phyloP scores from a whole-genome alignment of 1,140 invertebrate species.

The Phocides pigmalion region DNA sequence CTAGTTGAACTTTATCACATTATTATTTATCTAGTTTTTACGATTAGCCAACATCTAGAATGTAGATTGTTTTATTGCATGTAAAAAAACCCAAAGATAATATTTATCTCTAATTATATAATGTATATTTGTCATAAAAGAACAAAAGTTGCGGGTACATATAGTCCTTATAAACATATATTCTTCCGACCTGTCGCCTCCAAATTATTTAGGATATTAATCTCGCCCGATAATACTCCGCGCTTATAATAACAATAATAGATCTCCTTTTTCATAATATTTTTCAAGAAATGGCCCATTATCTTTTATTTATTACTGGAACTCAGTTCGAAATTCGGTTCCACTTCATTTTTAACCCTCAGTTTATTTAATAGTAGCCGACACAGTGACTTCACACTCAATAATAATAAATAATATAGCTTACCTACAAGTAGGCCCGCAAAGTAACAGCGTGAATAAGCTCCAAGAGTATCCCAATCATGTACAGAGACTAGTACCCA shows the following conservation, averaged over 20 bases:
- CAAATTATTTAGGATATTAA: slow-evolving; percentile 19
- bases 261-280: slow-evolving; percentile 54
- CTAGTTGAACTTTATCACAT: no score
- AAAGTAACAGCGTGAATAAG: no score
- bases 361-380: slow-evolving; percentile 17
- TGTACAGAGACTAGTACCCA: no score
- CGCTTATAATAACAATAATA: slow-evolving; percentile 39
- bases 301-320: slow-evolving; percentile 55
- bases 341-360: slow-evolving; percentile 26
- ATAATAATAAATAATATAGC: not conserved
- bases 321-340: slow-evolving; percentile 38
- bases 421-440: no score
- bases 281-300: slow-evolving; percentile 53
- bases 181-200: slow-evolving; percentile 7
- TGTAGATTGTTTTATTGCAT: no score
- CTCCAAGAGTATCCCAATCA: no score
- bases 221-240: slow-evolving; percentile 31
- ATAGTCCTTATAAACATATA: not conserved
- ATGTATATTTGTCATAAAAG: no score
- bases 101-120: no score
- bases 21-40: no score
- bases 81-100: no score
- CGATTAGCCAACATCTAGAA: no score
- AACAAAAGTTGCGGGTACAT: no score
- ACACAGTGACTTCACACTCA: slow-evolving; percentile 7